Base-by-base conservation (phyloP, 1,140 invertebrate genomes). In the Drosophila persimilis region DNA sequence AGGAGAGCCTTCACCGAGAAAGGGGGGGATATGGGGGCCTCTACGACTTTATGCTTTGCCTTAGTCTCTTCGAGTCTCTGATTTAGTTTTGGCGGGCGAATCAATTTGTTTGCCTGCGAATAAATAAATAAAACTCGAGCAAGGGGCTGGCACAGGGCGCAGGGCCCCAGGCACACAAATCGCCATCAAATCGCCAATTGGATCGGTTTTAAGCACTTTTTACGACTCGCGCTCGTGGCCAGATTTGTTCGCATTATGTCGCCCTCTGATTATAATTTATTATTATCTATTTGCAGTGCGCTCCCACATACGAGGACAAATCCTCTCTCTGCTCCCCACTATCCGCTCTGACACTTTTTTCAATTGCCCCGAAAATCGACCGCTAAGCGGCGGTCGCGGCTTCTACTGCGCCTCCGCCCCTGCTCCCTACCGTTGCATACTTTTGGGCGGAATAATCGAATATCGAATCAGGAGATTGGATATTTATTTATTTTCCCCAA, bases 51-150 rank as follows among this genome's bases (percentile, higher is more conserved):
- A 22, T 22, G 44, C 46, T 46, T 45, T 26, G 58, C 56, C 35
- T 48, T 67, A 60, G 60, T 73, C 73, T 76, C 72, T 61, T 77
- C 54, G 22, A 60, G 64, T 63, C 81, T 77, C 79, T 88, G 83
- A 88, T 88, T 88, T 88, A 88, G 83, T 83, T 88, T 71, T 64
- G 62, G 62, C 57, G 44, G 45, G 47, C 69, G 63, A 85, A 77
- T 85, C 81, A 85, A 85, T 85, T 86, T 88, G 83, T 79, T 75
- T 76, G 81, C 81, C 65, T 73, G 60, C 67, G 71, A 88, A 83
- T 83, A 88, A 83, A 88, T 88, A 88, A 88, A 88, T 88, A 88
- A 83, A 86, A 76, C 66, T 26, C 24, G 61, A 71, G 70, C 65
- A 54, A 72, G 69, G 61, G 60, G 60, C 11, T 76, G 65, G 74